Evolutionary conservation across 2,888 invertebrate genomes (phyloP), one percentile per base, ranked within the genome.

Genomic region (Hyposoter dolosus): DNA sequence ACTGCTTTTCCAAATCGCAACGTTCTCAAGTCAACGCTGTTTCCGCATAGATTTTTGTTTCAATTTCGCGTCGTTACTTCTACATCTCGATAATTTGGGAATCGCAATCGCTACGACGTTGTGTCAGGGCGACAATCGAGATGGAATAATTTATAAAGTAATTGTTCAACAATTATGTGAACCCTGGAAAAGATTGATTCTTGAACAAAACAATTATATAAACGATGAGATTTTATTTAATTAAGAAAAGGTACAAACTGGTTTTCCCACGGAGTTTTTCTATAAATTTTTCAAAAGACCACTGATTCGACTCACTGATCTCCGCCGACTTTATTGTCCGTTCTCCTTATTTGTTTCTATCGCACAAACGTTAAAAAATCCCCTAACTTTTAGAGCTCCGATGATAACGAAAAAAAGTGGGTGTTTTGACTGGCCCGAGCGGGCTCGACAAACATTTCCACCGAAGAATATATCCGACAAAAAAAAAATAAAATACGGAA

Each of bases 361-460:
- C 68, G 87, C 65, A 50, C 72, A 72, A 83, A 85, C 85, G 68
- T 60, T 84, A 72, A 75, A 82, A 71, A 68, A 81, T 35, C 74
- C 75, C 63, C 69, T 69, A 83, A 87, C 74, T 76, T 77, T 85
- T 79, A 77, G 84, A 84, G 69, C 79, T 53, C 17, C 47, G 68
- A 32, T 69, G 76, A 77, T 84, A 84, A 82, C 77, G 79, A 68
- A 87, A 83, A 84, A 82, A 72, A 78, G 77, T 60, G 77, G 65
- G 74, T 77, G 83, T 75, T 84, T 72, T 72, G 69, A 35, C 32
- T 65, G 43, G 45, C 50, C 28, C 32, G 45, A 35, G 45, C 45
- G 28, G 63, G 43, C 74, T 32, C 65, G 76, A 80, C 82, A 82
- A 84, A 88, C 71, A 81, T 76, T 76, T 60, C 50, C 50, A 28